These are phyloP conservation scores for Tupaia tana DNA, from an alignment of 2,113 vertebrate genomes.

Conservation along the genomic window DNA sequence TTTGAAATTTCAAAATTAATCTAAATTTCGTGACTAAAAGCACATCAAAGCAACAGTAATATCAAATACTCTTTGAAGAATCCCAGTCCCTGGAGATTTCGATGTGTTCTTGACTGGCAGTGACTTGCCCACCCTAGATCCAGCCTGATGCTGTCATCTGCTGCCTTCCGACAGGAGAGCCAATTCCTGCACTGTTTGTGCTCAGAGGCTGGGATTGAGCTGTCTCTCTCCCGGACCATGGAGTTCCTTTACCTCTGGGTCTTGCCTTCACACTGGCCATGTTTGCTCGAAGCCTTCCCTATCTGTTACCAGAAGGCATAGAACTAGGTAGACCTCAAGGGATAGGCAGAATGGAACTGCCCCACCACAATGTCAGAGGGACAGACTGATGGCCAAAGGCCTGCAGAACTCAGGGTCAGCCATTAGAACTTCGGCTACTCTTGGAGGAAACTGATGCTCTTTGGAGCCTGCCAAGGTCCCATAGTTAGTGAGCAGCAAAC, in stretches of 20 bases:
- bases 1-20: constrained; percentile 53
- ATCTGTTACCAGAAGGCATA: neutral
- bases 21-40: constrained; percentile 41
- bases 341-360: neutral
- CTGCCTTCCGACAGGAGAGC: neutral
- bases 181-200: neutral
- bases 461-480: neutral
- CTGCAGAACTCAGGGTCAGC: neutral
- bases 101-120: neutral
- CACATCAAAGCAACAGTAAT: neutral
- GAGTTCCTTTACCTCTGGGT: neutral
- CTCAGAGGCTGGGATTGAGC: neutral
- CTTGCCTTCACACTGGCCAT: neutral
- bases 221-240: neutral
- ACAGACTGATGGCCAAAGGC: neutral
- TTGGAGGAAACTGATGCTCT: neutral
- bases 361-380: neutral
- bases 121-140: neutral
- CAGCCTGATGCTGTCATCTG: neutral
- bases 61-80: neutral
- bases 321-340: neutral
- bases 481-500: neutral
- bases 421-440: neutral
- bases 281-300: neutral
- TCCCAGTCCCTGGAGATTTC: neutral